Percentiles rank a stretch among this genome's conserved stretches.
Conservation (phyloP, 2,113 vertebrate species). For the Otocyon megalotis region DNA sequence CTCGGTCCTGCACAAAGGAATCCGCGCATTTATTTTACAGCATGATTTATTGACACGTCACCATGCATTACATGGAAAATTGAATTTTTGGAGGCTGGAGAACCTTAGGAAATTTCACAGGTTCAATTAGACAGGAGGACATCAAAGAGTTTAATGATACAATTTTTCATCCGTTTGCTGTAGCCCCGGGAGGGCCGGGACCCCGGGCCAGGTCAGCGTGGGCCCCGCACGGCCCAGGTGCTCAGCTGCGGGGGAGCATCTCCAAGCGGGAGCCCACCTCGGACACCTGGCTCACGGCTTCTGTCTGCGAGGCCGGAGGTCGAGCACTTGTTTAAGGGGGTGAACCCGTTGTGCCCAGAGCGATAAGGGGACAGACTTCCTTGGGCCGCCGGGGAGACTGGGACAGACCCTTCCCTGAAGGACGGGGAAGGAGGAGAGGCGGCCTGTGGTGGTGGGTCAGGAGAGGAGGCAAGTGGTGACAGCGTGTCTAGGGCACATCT, state of each 20-base stretch:
- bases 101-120: constrained; percentile 83
- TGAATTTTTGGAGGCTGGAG: constrained; percentile 81
- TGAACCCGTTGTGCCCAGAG: constrained; percentile 50
- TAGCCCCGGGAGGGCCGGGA: background rate
- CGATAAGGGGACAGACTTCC: constrained; percentile 2
- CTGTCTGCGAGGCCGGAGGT: constrained; percentile 51
- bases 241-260: background rate
- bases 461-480: background rate
- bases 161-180: constrained; percentile 77
- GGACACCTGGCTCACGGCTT: background rate
- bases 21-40: constrained; percentile 86
- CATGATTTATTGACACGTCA: constrained; percentile 87
- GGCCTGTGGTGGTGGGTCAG: background rate
- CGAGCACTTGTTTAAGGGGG: constrained; percentile 16
- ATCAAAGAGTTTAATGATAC: constrained; percentile 74
- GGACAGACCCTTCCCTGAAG: constrained; percentile 22
- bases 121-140: constrained; percentile 83
- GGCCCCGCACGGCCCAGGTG: background rate
- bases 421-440: background rate
- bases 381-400: background rate
- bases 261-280: background rate
- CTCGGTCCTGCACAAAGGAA: constrained; percentile 82
- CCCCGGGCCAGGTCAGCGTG: background rate
- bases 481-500: background rate
- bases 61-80: constrained; percentile 85